Evolutionary conservation across 2,113 vertebrate species (phyloP).

Genomic region (Calidris pygmaea): DNA sequence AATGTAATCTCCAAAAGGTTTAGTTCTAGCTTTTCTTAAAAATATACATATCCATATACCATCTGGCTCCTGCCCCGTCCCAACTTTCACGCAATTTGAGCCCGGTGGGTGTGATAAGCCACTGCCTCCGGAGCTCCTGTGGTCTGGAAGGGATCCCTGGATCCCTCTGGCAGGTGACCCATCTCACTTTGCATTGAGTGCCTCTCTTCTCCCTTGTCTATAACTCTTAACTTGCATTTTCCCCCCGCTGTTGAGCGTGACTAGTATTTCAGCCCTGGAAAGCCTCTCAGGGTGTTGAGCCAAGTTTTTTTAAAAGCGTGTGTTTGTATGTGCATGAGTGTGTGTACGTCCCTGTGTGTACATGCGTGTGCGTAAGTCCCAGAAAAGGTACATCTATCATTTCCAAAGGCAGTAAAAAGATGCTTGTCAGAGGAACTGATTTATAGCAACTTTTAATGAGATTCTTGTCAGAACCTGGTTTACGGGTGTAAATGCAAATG

Average conservation of each 20-base stretch:
- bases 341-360: neutral
- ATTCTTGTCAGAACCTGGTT: neutral
- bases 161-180: neutral
- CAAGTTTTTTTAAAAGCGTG: neutral
- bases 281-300: neutral
- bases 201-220: neutral
- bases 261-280: neutral
- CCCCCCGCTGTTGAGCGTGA: neutral
- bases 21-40: neutral
- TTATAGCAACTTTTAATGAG: neutral
- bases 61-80: slow-evolving; percentile 1
- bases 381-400: neutral
- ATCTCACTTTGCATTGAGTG: neutral
- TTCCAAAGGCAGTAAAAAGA: neutral
- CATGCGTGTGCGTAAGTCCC: neutral
- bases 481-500: neutral
- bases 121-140: neutral
- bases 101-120: neutral
- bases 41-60: neutral
- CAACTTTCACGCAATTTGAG: neutral
- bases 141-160: neutral
- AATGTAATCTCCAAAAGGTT: neutral
- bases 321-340: neutral
- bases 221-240: neutral
- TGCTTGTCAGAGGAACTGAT: slow-evolving; percentile 1